phyloP scores from a whole-genome alignment of 2,888 invertebrate genomes.

The Sinohyriopsis cumingii region DNA sequence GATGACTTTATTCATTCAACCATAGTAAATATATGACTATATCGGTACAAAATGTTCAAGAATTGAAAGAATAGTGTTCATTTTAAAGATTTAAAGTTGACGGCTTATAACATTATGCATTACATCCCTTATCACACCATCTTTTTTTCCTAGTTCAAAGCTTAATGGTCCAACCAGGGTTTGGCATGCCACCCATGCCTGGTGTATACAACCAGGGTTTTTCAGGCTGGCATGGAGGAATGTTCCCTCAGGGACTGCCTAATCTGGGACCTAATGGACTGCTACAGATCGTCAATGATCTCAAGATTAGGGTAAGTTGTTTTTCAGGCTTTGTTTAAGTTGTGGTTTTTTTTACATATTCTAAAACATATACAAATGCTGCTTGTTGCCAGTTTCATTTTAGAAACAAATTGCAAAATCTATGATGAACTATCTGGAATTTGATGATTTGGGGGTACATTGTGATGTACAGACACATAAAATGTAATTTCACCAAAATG shows the following conservation, averaged over 20 bases:
- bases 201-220: constrained; percentile 12
- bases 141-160: too few relatives aligned
- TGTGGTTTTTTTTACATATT: background rate
- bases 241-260: constrained; percentile 32
- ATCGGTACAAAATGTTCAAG: too few relatives aligned
- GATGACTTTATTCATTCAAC: too few relatives aligned
- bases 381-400: background rate
- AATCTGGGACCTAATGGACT: constrained; percentile 38
- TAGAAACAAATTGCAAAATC: background rate
- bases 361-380: background rate
- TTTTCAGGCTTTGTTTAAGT: background rate
- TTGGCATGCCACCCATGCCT: constrained; percentile 12
- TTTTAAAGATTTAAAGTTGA: too few relatives aligned
- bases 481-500: too few relatives aligned
- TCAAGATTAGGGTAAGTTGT: constrained; percentile 47
- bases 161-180: constrained; percentile 2
- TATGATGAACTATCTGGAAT: too few relatives aligned
- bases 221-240: constrained; percentile 22
- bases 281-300: constrained; percentile 51
- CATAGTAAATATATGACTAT: too few relatives aligned
- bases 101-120: too few relatives aligned
- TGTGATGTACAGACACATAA: too few relatives aligned
- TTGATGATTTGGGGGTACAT: too few relatives aligned
- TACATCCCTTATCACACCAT: too few relatives aligned
- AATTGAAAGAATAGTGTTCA: too few relatives aligned